A percentile compares a stretch with the other conserved stretches of the same genome.
Evolutionary conservation across 2,113 vertebrate species (phyloP).

Genomic region (Candoia aspera): DNA sequence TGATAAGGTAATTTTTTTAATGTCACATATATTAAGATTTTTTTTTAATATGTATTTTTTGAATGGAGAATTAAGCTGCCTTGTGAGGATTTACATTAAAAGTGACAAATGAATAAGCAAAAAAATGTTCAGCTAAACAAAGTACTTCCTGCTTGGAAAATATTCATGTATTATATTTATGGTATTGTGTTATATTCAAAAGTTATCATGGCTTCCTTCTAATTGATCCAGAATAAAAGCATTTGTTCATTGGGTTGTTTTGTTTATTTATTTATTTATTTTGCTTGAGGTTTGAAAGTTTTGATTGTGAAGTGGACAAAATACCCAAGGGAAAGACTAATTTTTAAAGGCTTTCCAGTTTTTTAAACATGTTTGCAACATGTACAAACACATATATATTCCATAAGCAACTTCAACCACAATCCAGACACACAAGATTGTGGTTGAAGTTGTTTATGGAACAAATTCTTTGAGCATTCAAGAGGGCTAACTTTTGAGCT

Average conservation of each 20-base stretch:
- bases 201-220: constrained; percentile 10
- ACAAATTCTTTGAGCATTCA: background rate
- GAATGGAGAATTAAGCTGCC: background rate
- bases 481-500: background rate
- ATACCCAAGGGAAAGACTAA: background rate
- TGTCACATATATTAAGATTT: background rate
- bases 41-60: background rate
- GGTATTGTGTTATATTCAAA: background rate
- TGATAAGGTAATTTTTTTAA: background rate
- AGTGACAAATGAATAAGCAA: background rate
- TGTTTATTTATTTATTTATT: background rate
- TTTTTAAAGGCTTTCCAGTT: background rate
- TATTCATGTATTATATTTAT: fast-evolving
- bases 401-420: no score
- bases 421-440: no score
- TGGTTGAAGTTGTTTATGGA: background rate
- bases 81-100: background rate
- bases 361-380: background rate
- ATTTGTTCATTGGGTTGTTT: background rate
- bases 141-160: background rate
- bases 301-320: background rate
- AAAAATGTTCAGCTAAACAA: background rate
- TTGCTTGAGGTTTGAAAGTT: constrained; percentile 2
- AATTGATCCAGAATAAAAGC: background rate
- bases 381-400: no score